Evolutionary conservation across 1,140 invertebrate species (phyloP), one percentile per base, ranked within the genome.

Genomic region (Parapsyche elsis): DNA sequence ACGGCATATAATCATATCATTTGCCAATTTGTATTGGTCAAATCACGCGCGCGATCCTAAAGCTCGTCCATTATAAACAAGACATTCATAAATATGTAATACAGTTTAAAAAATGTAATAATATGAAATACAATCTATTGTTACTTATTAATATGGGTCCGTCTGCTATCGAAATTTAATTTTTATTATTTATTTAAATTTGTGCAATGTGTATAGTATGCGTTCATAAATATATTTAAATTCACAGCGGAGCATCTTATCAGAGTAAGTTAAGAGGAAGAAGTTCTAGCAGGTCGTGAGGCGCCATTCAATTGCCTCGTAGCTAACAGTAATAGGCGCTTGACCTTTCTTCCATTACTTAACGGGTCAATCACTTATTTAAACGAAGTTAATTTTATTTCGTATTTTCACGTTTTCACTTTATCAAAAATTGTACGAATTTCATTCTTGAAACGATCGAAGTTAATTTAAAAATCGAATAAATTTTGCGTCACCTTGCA

Each of bases 281-380:
- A 75, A 75, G 73, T 75, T 14, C n/a, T 57, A 53, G 19, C 9
- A 19, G 46, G 45, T 49, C 44, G 46, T 53, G 45, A 57, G 73
- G 73, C 73, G 73, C 73, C 73, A 46, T 46, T 46, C 73, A 75
- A 75, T 75, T 75, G 45, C 73, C 49, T 30, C 23, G 49, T 49
- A 75, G 73, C 73, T 75, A 46, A 75, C 45, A 46, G 21, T 57
- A 75, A 75, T 75, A 75, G 73, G 45, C 46, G 46, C 73, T 49
- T 75, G 73, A 75, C 73, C 73, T 46, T 46, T 75, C 23, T 19
- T 57, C 23, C 73, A 57, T 75, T 26, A 57, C 49, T 75, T 57
- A 75, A 46, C 73, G 26, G 64, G 44, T 75, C 73, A 75, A 75
- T 75, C 73, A 26, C 73, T 75, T 75, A 75, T 57, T 49, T 67